A percentile compares a stretch with the other conserved stretches of the same genome.
phyloP scores from a whole-genome alignment of 2,113 vertebrate species.

The Seriola dumerili region DNA sequence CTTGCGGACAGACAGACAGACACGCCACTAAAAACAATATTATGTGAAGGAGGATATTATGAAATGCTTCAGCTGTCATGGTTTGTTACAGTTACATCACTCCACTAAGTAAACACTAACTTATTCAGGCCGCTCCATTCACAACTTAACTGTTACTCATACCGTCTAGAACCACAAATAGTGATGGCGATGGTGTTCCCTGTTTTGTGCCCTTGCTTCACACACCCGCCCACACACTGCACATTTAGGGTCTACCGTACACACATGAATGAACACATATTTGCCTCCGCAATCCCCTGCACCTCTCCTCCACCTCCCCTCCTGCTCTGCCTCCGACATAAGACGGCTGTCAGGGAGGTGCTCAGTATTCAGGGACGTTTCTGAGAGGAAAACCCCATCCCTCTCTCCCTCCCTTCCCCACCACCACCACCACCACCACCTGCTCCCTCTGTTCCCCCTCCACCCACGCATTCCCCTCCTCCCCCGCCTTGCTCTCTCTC shows the following conservation, averaged over 20 bases:
- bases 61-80: neutral
- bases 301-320: slow-evolving; percentile 8
- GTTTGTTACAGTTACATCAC: neutral
- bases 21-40: neutral
- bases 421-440: slow-evolving; percentile 53
- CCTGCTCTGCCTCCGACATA: slow-evolving; percentile 20
- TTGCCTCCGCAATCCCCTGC: slow-evolving; percentile 40
- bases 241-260: slow-evolving; percentile 43
- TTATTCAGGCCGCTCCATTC: slow-evolving; percentile 25
- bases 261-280: slow-evolving; percentile 57
- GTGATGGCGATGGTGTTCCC: slow-evolving; percentile 23
- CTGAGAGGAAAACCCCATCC: slow-evolving; percentile 69
- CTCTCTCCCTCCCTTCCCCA: slow-evolving; percentile 7
- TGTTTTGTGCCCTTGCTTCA: slow-evolving; percentile 20
- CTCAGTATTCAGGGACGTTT: slow-evolving; percentile 56
- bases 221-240: slow-evolving; percentile 36
- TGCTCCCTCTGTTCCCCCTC: slow-evolving; percentile 39
- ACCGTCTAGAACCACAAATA: slow-evolving; percentile 11
- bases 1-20: neutral
- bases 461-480: slow-evolving; percentile 56
- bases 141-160: slow-evolving; percentile 40
- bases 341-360: slow-evolving; percentile 35
- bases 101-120: slow-evolving; percentile 11
- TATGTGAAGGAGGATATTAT: neutral
- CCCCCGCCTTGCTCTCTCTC: slow-evolving; percentile 41